Evolutionary conservation across 2,888 invertebrate genomes (phyloP), one percentile per base, ranked within the genome.

Genomic region (Lissonota sp.): DNA sequence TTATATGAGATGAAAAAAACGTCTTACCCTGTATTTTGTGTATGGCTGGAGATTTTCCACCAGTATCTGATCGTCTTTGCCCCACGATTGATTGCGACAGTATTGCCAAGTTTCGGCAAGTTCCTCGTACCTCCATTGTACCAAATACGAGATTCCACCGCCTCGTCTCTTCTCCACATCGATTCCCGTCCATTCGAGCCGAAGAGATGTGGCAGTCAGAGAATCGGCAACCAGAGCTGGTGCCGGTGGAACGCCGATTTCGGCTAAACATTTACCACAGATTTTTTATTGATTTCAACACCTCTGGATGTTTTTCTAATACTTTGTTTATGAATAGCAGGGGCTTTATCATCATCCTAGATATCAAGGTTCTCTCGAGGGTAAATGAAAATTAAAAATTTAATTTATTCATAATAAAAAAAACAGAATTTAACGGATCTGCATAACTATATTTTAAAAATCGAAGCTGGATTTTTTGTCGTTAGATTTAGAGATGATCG

Each of bases 41-140:
- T 97, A 98, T 0, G 98, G 98, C 85, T 96, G 95, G 64, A 98
- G 93, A 85, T 96, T 95, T 84, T 96, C 95, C 6, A 98, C 95
- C 39, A 95, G 94, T 86, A 96, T 96, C 53, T 95, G 95, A 79
- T 93, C 93, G 69, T 94, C 92, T 86, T 95, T 94, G 1, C 95
- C 94, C 94, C 96, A 96, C 64, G 95, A 95, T 86, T 95, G 95
- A 89, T 96, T 96, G 62, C 95, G 94, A 90, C 96, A 97, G 91
- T 96, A 97, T 90, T 97, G 96, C 98, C 98, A 98, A 26, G 95
- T 94, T 66, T 95, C 95, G 4, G 95, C 94, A 55, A 95, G 91
- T 85, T 95, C 95, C 85, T 95, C 96, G 89, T 96, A 96, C 66
- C 95, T 94, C 96, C 96, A 96, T 92, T 97, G 97, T 37, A 97